Evolutionary conservation across 1,140 invertebrate species (phyloP).

Genomic region (Drosophila prosaltans): DNA sequence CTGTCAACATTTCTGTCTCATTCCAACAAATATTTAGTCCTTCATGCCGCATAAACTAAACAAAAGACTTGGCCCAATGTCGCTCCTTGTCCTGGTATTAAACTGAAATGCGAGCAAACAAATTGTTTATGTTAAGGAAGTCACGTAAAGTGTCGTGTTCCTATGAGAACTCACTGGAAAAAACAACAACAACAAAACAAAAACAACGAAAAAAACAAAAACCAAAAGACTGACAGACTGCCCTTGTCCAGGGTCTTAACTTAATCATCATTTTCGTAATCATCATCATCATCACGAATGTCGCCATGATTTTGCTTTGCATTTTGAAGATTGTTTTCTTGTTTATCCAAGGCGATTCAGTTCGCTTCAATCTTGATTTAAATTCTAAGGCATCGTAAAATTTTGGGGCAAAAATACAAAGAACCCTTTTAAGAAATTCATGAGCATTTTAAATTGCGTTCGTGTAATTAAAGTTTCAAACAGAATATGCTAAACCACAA

Average conservation of each 20-base stretch:
- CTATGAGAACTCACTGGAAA: conserved; percentile 31
- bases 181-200: conserved; percentile 8
- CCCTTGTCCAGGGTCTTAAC: conserved; percentile 14
- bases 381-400: conserved; percentile 57
- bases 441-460: conserved; percentile 39
- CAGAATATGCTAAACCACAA: conserved; percentile 46
- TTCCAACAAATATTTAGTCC: conserved; percentile 33
- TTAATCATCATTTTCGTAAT: conserved; percentile 30
- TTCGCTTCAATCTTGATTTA: conserved; percentile 43
- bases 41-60: conserved; percentile 59
- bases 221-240: conserved; percentile 12
- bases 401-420: neutral
- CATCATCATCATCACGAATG: conserved; percentile 12
- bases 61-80: conserved; percentile 39
- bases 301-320: neutral
- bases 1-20: conserved; percentile 51
- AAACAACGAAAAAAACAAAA: neutral
- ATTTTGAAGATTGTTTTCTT: conserved; percentile 38
- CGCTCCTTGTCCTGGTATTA: conserved; percentile 20
- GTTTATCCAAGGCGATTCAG: conserved; percentile 32
- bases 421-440: conserved; percentile 32
- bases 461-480: conserved; percentile 49
- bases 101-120: conserved; percentile 48
- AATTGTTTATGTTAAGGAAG: conserved; percentile 72
- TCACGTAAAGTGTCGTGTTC: conserved; percentile 64